A percentile compares a stretch with the other conserved stretches of the same genome.
Evolutionary conservation across 1,140 invertebrate genomes (phyloP).

Genomic region (Neodiprion pinetum): DNA sequence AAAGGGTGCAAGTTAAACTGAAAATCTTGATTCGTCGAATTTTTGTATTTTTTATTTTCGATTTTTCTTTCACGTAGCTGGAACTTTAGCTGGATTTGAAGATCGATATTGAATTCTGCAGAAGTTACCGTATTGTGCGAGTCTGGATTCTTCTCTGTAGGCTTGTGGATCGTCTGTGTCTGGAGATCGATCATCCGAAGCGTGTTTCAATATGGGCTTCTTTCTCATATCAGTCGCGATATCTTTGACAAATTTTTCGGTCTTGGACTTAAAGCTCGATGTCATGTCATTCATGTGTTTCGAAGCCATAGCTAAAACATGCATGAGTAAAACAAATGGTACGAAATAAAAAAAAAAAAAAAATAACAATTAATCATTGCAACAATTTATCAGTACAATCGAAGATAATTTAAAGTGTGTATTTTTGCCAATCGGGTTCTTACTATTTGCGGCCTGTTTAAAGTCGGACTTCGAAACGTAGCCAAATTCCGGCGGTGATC

Average conservation of each 20-base stretch:
- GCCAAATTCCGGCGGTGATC: conserved; percentile 68
- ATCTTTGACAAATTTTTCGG: conserved; percentile 73
- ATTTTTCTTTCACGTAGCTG: too few species aligned
- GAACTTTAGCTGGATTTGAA: too few species aligned
- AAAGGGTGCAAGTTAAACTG: too few species aligned
- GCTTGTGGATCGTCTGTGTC: conserved; percentile 67
- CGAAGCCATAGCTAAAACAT: conserved; percentile 64
- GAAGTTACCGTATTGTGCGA: conserved; percentile 74
- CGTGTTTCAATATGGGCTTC: conserved; percentile 65
- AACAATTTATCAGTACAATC: neutral
- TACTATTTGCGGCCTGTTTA: conserved; percentile 57
- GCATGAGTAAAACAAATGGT: conserved; percentile 37
- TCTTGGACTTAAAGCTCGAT: conserved; percentile 73
- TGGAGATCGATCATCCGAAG: conserved; percentile 47
- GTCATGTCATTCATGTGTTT: conserved; percentile 73
- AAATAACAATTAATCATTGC: neutral
- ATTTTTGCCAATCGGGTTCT: conserved; percentile 31
- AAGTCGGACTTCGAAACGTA: conserved; percentile 59
- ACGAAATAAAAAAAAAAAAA: conserved; percentile 21
- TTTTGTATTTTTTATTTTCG: too few species aligned
- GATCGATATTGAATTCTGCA: neutral
- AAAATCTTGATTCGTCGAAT: too few species aligned
- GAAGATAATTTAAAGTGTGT: neutral
- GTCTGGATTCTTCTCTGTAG: conserved; percentile 73
- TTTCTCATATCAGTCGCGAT: conserved; percentile 69